Conservation (phyloP, 2,113 vertebrate species). For the Reinhardtius hippoglossoides region DNA sequence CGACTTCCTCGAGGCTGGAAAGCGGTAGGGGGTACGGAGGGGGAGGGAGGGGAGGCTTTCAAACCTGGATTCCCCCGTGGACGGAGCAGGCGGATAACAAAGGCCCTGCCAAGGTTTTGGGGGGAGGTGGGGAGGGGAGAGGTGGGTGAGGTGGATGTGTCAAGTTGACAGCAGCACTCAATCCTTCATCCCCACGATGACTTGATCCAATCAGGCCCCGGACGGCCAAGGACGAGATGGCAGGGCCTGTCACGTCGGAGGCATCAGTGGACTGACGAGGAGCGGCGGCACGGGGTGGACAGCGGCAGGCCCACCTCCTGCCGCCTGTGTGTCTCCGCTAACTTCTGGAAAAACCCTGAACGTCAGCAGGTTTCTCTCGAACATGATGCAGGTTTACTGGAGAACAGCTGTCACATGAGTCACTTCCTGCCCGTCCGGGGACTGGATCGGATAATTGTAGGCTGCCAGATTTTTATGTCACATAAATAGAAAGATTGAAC, state of each 20-base stretch:
- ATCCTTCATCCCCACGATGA: slow-evolving; percentile 71
- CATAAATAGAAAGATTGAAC: no score
- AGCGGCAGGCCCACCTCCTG: neutral
- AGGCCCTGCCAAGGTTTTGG: slow-evolving; percentile 38
- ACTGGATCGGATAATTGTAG: no score
- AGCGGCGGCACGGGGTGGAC: neutral
- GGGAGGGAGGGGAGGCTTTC: neutral
- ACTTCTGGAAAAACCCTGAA: slow-evolving; percentile 30
- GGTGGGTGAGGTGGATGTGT: slow-evolving; percentile 57
- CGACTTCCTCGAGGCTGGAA: slow-evolving; percentile 43
- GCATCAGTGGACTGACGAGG: slow-evolving; percentile 64
- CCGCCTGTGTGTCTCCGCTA: slow-evolving; percentile 9
- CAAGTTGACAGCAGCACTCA: slow-evolving; percentile 73
- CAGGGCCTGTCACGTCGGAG: slow-evolving; percentile 78
- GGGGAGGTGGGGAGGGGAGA: neutral
- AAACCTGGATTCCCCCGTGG: slow-evolving; percentile 53
- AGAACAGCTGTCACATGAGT: neutral
- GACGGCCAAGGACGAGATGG: slow-evolving; percentile 63
- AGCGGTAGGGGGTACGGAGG: neutral
- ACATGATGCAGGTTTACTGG: slow-evolving; percentile 1
- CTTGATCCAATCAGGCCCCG: slow-evolving; percentile 72
- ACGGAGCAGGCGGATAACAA: slow-evolving; percentile 13
- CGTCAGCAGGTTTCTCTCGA: slow-evolving; percentile 51
- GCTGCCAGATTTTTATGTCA: no score
- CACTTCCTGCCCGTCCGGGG: neutral